Percentiles rank a stretch among this genome's conserved stretches.
These are phyloP conservation scores for Apamea sordens DNA, from an alignment of 2,888 invertebrate species.

Conservation along the genomic window DNA sequence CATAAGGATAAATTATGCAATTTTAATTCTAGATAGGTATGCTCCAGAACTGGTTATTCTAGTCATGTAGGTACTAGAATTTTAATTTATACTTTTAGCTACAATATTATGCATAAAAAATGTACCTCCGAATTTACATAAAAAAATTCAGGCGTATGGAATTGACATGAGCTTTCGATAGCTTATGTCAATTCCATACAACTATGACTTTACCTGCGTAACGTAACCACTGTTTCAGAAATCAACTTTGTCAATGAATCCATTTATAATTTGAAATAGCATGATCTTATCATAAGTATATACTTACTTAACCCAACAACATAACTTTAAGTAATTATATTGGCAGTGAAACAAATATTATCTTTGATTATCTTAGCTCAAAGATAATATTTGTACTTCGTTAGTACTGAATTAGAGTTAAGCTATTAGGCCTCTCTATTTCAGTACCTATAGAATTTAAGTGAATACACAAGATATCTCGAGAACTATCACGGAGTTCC, in stretches of 20 bases:
- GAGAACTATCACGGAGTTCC: constrained; percentile 52
- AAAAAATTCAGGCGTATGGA: neutral
- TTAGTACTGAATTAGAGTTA: constrained; percentile 11
- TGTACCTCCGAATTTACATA: neutral
- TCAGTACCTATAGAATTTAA: neutral
- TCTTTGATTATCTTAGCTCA: neutral
- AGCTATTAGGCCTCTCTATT: neutral
- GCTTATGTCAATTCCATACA: neutral
- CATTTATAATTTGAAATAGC: neutral
- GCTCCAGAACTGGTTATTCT: neutral
- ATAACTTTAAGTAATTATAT: constrained; percentile 3
- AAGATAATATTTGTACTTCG: constrained; percentile 23
- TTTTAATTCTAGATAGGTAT: neutral
- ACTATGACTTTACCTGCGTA: neutral
- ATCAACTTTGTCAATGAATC: neutral
- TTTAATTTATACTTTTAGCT: neutral
- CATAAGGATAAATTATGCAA: neutral
- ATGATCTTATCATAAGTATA: neutral
- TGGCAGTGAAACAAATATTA: neutral
- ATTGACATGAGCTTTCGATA: neutral
- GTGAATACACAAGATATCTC: constrained; percentile 36
- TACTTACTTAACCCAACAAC: neutral
- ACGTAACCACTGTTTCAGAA: neutral
- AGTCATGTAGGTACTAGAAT: neutral
- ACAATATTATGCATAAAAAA: neutral